phyloP scores from a whole-genome alignment of 2,797 vertebrate genomes.

The Anguilla pacifica region DNA sequence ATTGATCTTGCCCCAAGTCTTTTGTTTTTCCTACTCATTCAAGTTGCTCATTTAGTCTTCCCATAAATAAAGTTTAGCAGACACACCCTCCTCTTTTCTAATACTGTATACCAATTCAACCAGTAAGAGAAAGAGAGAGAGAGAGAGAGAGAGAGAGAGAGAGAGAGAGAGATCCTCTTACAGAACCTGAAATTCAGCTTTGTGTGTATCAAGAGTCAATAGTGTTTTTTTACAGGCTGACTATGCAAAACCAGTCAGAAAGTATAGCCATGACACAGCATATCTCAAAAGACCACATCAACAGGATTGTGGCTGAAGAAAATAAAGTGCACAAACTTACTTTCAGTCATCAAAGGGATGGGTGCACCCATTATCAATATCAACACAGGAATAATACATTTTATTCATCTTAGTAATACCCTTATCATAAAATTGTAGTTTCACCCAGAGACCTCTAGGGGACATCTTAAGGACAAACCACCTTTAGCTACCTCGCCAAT shows the following conservation, averaged over 20 bases:
- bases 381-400: neutral
- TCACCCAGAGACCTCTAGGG: neutral
- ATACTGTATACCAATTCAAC: too few species aligned
- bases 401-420: neutral
- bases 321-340: neutral
- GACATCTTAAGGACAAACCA: neutral
- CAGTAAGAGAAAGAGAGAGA: neutral
- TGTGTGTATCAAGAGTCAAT: neutral
- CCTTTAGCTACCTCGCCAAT: neutral
- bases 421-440: neutral
- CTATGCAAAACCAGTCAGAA: neutral
- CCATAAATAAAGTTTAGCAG: too few species aligned
- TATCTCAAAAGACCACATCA: neutral
- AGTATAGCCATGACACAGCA: neutral
- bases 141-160: neutral
- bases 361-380: neutral
- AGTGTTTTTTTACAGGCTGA: neutral
- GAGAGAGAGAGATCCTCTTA: neutral
- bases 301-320: neutral
- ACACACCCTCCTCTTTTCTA: too few species aligned
- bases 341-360: neutral
- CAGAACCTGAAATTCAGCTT: slow-evolving; percentile 16
- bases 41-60: too few species aligned
- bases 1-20: too few species aligned
- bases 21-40: too few species aligned